Evolutionary conservation across 2,797 vertebrate genomes (phyloP), one percentile per base, ranked within the genome.

Genomic region (Hybognathus amarus): DNA sequence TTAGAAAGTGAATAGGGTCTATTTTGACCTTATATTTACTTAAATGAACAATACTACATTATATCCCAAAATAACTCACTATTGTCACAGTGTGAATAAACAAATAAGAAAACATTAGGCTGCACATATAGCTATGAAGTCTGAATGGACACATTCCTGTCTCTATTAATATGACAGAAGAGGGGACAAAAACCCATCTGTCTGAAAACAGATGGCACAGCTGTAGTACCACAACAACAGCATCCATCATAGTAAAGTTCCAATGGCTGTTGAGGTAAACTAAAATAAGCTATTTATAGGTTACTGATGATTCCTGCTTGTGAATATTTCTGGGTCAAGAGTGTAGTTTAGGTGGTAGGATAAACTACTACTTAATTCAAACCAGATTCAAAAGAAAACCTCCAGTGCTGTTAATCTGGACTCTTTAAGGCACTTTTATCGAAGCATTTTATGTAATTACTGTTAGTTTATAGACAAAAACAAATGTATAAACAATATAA

Each of bases 181-280:
- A 22, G 13, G 6, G 67, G 20, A 17, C 30, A 36, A 50, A 81
- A 47, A 73, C 12, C 1, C 38, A 81, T 61, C 38, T n/a, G 54
- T 80, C 68, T 80, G 40, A 47, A 63, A 73, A 50, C 68, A 59
- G 52, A 59, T 63, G 67, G 36, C 79, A 73, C 54, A 47, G 50
- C 78, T 81, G 12, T 63, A 47, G 8, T 4, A 24, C 40, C 40
- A 3, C 11, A 59, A 71, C 79, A 73, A 63, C 24, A 63, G 36
- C 68, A 73, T 73, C 79, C 56, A 81, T 71, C 56, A 81, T 18
- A 81, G 61, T n/a, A 80, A 24, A 9, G 40, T 45, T 63, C 27
- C 15, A 20, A 24, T 38, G 56, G 20, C 13, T 5, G n/a, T 18
- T 73, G 9, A 36, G 56, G 20, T 64, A 27, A 73, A 80, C n/a